Evolutionary conservation across 2,113 vertebrate species (phyloP).

Genomic region (Calyptomena viridis): DNA sequence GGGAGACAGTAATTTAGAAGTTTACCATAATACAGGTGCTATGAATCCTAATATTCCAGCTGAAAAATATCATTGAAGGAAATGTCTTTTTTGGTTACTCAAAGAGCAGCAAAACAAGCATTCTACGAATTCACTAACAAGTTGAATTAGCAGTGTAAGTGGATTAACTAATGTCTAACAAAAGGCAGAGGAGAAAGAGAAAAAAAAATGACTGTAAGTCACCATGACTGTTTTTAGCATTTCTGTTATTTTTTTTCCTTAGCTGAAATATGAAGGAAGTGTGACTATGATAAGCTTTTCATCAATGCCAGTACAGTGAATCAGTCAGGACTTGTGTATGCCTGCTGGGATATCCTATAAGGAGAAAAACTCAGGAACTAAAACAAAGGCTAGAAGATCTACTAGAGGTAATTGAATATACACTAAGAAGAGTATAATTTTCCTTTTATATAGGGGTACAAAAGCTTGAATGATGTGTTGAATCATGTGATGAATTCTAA

Average conservation of each 20-base stretch:
- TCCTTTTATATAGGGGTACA: not conserved
- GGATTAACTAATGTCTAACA: not conserved
- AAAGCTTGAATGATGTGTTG: not conserved
- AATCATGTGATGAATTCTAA: not conserved
- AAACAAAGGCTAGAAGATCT: not conserved
- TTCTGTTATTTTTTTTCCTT: not conserved
- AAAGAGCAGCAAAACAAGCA: not conserved
- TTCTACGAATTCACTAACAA: not conserved
- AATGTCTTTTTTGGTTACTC: not conserved
- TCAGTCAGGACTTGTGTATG: not conserved
- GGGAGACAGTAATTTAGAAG: not conserved
- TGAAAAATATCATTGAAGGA: not conserved
- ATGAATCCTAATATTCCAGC: not conserved
- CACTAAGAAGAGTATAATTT: not conserved
- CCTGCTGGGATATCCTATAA: not conserved
- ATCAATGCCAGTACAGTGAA: not conserved
- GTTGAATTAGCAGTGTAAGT: not conserved
- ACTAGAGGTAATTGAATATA: not conserved
- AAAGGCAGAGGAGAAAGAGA: not conserved
- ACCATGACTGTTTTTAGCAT: not conserved
- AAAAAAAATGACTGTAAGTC: not conserved
- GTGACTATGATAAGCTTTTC: not conserved
- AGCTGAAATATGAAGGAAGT: not conserved
- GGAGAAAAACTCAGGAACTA: not conserved
- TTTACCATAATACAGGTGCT: not conserved